Base-by-base conservation (phyloP, 1,140 invertebrate genomes). In the Drosophila willistoni region DNA sequence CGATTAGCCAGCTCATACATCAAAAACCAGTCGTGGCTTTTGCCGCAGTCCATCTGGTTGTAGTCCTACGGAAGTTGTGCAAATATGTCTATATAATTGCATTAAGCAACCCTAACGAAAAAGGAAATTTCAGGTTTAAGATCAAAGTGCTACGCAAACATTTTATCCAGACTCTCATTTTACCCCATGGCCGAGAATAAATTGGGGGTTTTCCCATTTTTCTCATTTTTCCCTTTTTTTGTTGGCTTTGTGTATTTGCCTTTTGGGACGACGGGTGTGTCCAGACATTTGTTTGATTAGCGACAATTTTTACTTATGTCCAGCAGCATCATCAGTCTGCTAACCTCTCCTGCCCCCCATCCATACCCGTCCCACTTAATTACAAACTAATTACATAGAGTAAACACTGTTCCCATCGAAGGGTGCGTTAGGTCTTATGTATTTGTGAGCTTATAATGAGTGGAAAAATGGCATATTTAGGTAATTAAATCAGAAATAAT, bases 21-120 rank as follows among this genome's bases (percentile, higher is more conserved):
- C 83, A 86, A 83, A 79, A 70, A 75, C 36, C 61, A 42, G 70
- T 70, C 70, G 63, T 82, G 64, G 68, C 19, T 47, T 66, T 64
- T 13, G 39, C 33, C 59, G 12, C 39, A 14, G 33, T 55, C 62
- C 65, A 51, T 51, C 44, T 51, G 44, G 44, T 51, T 51, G 44
- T 22, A 4, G 44, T 67, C 54, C 47, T 71, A 73, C 79, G 86
- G 86, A 90, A 81, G 79, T 83, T 75, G 44, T 36, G 82, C 80
- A 78, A 90, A 90, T 90, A 90, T 90, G 87, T 90, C 90, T 72
- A 64, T 44, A 81, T 90, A 90, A 90, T 90, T 90, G 87, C 80
- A 90, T 90, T 90, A 90, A 68, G 54, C 77, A 70, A 76, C 69
- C 81, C 65, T 67, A 61, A 51, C 44, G 10, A 51, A 51, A 51